A percentile compares a stretch with the other conserved stretches of the same genome.
phyloP scores from a whole-genome alignment of 2,888 invertebrate species.

The Ptilodon capucinus region DNA sequence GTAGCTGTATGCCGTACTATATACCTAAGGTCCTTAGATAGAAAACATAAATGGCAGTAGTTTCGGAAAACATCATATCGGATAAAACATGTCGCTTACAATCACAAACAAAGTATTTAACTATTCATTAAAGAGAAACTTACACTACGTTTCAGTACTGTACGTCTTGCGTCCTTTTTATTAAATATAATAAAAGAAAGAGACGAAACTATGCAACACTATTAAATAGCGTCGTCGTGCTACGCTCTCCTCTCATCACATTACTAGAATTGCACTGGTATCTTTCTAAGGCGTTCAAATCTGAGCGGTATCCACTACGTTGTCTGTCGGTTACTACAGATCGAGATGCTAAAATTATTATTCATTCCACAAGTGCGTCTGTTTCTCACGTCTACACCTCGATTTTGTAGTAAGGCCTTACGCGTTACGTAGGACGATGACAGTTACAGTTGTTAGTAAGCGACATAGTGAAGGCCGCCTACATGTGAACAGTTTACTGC shows the following conservation, averaged over 20 bases:
- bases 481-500: background rate
- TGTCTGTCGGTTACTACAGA: background rate
- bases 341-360: no score
- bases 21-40: background rate
- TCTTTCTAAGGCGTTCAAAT: background rate
- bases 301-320: background rate
- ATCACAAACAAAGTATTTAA: background rate
- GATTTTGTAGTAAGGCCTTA: no score
- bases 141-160: slow-evolving; percentile 6
- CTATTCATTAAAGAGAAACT: background rate
- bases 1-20: slow-evolving; percentile 15
- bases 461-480: background rate
- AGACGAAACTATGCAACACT: slow-evolving; percentile 34
- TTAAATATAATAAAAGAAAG: slow-evolving; percentile 36
- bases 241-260: background rate
- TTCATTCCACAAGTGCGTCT: no score
- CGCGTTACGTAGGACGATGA: no score
- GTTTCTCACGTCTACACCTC: no score
- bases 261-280: slow-evolving; percentile 2
- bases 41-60: slow-evolving; percentile 31
- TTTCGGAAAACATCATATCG: slow-evolving; percentile 1
- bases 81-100: background rate
- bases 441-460: background rate
- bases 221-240: slow-evolving; percentile 26
- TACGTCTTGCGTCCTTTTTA: slow-evolving; percentile 32